Base-by-base conservation (phyloP, 2,797 vertebrate genomes). In the Ispidina lecontei region DNA sequence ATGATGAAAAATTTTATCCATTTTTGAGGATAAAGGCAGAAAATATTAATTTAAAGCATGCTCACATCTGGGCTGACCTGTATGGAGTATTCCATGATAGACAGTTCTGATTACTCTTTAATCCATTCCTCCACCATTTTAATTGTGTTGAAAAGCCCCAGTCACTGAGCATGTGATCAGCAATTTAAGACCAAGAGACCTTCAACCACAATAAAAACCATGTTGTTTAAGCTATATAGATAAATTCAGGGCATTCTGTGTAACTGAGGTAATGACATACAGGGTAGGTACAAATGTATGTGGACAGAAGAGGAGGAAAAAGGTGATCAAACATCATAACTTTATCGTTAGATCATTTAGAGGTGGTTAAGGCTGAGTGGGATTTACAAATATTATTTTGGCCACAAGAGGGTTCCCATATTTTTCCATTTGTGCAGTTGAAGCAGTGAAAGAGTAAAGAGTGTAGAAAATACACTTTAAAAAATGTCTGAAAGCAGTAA, bases 331-430 rank as follows among this genome's bases (percentile, higher is more conserved):
- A 73, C 35, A 28, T 16, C 49, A 28, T 51, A 51, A 90, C 58
- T 62, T 84, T 93, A 65, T 52, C 14, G 2, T 29, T 71, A 63
- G 37, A 64, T 89, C 26, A 9, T 73, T 41, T 60, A 79, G 47
- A 70, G 60, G 39, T 86, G 46, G 60, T 82, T 95, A 91, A 86
- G 76, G 33, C 68, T 94, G 91, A 91, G 13, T 83, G 59, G 78
- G 55, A 77, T 86, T 94, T 96, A 91, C 73, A 94, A 84, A 76
- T 94, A 93, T 70, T 92, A 64, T 89, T 97, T 95, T 92, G 89
- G 86, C 96, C 96, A 96, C 88, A 68, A 90, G 90, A 31, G 82
- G 87, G 80, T 95, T 95, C 90, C 63, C 28, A 90, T 47, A 77
- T 85, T 91, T 95, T 91, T 84, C 87, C 71, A 67, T 71, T 43